Evolutionary conservation across 2,888 invertebrate species (phyloP), one percentile per base, ranked within the genome.

Genomic region (Calliscelio sp.): DNA sequence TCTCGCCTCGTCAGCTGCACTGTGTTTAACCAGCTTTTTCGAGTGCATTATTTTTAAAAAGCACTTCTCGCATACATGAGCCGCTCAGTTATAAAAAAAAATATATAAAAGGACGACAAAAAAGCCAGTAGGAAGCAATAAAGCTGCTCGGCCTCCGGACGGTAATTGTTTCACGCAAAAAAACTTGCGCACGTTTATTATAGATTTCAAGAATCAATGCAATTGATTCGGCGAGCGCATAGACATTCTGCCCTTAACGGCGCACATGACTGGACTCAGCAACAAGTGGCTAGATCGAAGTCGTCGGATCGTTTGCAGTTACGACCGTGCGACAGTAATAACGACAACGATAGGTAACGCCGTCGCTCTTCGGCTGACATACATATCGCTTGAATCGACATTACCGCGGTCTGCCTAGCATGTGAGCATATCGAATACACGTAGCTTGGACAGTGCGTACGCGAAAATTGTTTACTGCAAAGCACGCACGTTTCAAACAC

Each of bases 331-430:
- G 46, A 63, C 77, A 38, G 77, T 51, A 63, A 35, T 71, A 65
- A 79, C 55, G 55, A 79, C 25, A 65, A 35, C 63, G 71, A 63
- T 65, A 65, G 61, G 55, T 70, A 85, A 79, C 46, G 61, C 51
- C n/a, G n/a, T n/a, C n/a, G 65, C 25, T 73, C 59, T 73, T 80
- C 57, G 66, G 85, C 79, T 90, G 91, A 89, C 91, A 90, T 85
- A 91, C 89, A 91, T 91, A 89, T 90, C 87, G 86, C 84, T 88
- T 84, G 57, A 85, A 88, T 86, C 84, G 87, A 66, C 79, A 65
- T 85, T 80, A 68, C 55, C 63, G 61, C 61, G 70, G 74, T 78
- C 85, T 87, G 86, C 22, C 51, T 63, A 59, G 73, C 71, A 55
- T 55, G 63, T 65, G 70, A 20, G 28, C 79, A 38, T 57, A 57